Base-by-base conservation (phyloP, 2,888 invertebrate species). In the Agrochola lychnidis region DNA sequence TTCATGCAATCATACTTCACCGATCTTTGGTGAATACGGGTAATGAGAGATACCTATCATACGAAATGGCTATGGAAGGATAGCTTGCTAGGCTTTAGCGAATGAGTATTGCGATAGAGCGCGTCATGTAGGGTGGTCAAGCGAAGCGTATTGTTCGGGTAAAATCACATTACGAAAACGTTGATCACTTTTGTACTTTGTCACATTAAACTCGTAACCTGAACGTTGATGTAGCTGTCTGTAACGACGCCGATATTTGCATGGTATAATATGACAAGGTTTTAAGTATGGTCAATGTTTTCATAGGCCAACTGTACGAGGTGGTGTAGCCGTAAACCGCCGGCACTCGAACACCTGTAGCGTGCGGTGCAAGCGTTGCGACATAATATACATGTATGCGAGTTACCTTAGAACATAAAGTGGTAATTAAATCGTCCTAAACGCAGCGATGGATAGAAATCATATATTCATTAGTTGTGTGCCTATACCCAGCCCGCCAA, bases 381-480 rank as follows among this genome's bases (percentile, higher is more conserved):
- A 91, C 88, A 92, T 89, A 88, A 90, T 92, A 91, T 91, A 93
- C 91, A 92, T 89, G 88, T 90, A 90, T 91, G 90, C 86, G 89
- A 92, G 88, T 98, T 98, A 98, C 98, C 98, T 98, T 98, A 91
- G 97, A 97, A 97, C 97, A 97, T 96, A 98, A 97, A 97, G 97
- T 97, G 97, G 97, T 97, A 96, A 98, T 97, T 97, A 97, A 97
- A 97, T 98, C 98, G 94, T 98, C 98, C 98, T 98, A 97, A 92
- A 94, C 91, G 96, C 96, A 96, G 96, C 96, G 93, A 95, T 95
- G 95, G 93, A 90, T 95, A 94, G 90, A 96, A 96, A 95, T 93
- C 90, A 91, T 89, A 88, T 79, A 81, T 82, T 89, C 76, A 93
- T 92, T 93, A 94, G 88, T 91, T 89, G 82, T 87, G 88, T 87